phyloP scores from a whole-genome alignment of 1,140 invertebrate species.

The Diprion similis region DNA sequence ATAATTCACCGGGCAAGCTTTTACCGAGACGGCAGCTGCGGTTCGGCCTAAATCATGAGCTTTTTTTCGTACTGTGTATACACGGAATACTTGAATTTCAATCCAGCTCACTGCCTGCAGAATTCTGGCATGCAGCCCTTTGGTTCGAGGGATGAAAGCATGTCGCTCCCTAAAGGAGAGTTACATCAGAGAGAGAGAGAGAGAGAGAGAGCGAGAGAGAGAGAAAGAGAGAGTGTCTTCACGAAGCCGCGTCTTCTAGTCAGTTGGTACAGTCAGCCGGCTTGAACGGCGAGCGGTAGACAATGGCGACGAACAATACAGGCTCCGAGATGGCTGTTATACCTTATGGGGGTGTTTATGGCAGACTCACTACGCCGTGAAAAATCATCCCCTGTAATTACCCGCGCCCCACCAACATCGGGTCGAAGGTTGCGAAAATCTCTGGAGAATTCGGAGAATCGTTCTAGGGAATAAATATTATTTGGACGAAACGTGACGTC shows the following conservation, averaged over 20 bases:
- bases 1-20: neutral
- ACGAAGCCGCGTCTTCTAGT: neutral
- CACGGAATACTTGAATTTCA: too few species aligned
- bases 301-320: slow-evolving; percentile 24
- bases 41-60: neutral
- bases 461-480: too few species aligned
- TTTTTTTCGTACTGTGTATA: neutral
- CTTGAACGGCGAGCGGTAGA: slow-evolving; percentile 15
- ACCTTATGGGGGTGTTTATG: slow-evolving; percentile 36
- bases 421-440: too few species aligned
- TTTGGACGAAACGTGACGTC: too few species aligned
- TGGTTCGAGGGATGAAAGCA: too few species aligned
- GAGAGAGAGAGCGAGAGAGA: neutral
- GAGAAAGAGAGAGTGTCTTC: neutral
- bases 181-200: neutral
- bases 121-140: too few species aligned
- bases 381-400: slow-evolving; percentile 39
- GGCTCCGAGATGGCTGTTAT: slow-evolving; percentile 16
- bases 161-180: neutral
- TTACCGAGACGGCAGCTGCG: neutral
- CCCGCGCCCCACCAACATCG: slow-evolving; percentile 5
- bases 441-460: neutral
- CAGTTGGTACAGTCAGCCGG: slow-evolving; percentile 1
- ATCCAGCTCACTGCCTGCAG: too few species aligned
- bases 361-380: slow-evolving; percentile 37